Base-by-base conservation (phyloP, 1,140 invertebrate genomes). In the Hylaeus anthracinus region DNA sequence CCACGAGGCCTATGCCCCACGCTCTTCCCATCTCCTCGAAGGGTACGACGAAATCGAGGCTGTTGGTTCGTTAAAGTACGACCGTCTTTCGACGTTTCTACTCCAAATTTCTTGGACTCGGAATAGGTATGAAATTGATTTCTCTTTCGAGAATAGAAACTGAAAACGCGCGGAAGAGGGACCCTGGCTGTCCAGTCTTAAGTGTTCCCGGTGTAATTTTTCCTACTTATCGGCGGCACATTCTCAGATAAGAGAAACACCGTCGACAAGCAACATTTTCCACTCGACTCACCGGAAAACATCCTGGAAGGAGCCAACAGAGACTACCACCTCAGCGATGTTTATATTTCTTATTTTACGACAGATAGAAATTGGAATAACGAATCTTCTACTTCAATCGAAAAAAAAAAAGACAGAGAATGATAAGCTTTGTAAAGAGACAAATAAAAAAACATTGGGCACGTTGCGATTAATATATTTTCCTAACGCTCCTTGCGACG, bases 241-340 rank as follows among this genome's bases (percentile, higher is more conserved):
- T 72, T 79, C 70, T 65, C n/a, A 41, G 76, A 79, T 79, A 79
- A 79, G 55, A 51, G 14, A 9, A 72, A 79, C 76, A 79, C 72
- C 41, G 69, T 53, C 69, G 69, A 79, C 76, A 72, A 64, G 76
- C 60, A 61, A 77, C 75, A 80, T 74, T 80, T 60, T 74, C 70
- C 53, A 73, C 70, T 79, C 45, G 60, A 65, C 70, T 64, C 76
- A 45, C 69, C 76, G 70, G 70, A 64, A 56, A 79, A 79, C 76
- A 63, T 64, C 51, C 60, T 55, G 43, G 10, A 10, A 45, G 14
- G 26, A 58, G 63, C 39, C 73, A 6, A 12, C 41, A 5, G 61
- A 71, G 69, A 64, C 72, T 48, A 64, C 66, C 15, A 64, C 51
- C 60, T 48, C 26, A 10, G n/a, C n/a, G 74, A 5, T 56, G 15